Percentiles rank a stretch among this genome's conserved stretches.
These are phyloP conservation scores for Chelon labrosus DNA, from an alignment of 2,797 vertebrate genomes.

Conservation along the genomic window DNA sequence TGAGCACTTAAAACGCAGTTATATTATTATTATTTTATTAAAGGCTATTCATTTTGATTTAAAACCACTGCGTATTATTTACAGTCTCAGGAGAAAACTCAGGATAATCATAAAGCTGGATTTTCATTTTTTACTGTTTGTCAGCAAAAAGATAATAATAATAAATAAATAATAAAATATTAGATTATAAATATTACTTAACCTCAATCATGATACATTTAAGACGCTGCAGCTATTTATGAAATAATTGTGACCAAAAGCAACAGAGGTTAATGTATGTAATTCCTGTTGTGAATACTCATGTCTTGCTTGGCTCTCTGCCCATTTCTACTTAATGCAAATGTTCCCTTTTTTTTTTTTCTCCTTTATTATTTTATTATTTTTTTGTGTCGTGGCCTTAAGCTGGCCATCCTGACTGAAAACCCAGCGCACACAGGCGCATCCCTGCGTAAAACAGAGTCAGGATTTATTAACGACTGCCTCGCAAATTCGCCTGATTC, in stretches of 20 bases:
- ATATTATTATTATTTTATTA: not conserved
- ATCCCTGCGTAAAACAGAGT: constrained; percentile 33
- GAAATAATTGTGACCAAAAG: constrained; percentile 19
- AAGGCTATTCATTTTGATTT: constrained; percentile 22
- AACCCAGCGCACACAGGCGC: not conserved
- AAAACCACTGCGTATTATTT: constrained; percentile 14
- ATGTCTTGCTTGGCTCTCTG: constrained; percentile 32
- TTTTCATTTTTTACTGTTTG: no score
- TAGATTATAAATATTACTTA: constrained; percentile 6
- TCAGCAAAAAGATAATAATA: no score
- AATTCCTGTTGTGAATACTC: constrained; percentile 15
- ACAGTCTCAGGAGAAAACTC: no score
- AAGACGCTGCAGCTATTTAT: constrained; percentile 22
- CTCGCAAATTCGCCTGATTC: constrained; percentile 67
- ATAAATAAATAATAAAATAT: no score
- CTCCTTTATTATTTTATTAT: not conserved
- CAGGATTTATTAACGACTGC: constrained; percentile 47
- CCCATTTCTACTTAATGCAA: constrained; percentile 34
- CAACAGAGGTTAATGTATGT: constrained; percentile 15
- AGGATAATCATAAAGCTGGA: no score
- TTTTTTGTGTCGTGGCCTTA: constrained; percentile 23
- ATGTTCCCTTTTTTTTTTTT: constrained; percentile 3
- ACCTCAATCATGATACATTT: constrained; percentile 14
- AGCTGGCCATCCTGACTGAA: constrained; percentile 31
- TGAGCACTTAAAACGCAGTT: constrained; percentile 30